Percentiles rank a stretch among this genome's conserved stretches.
phyloP scores from a whole-genome alignment of 2,113 vertebrate species.

The Anthoscopus minutus region DNA sequence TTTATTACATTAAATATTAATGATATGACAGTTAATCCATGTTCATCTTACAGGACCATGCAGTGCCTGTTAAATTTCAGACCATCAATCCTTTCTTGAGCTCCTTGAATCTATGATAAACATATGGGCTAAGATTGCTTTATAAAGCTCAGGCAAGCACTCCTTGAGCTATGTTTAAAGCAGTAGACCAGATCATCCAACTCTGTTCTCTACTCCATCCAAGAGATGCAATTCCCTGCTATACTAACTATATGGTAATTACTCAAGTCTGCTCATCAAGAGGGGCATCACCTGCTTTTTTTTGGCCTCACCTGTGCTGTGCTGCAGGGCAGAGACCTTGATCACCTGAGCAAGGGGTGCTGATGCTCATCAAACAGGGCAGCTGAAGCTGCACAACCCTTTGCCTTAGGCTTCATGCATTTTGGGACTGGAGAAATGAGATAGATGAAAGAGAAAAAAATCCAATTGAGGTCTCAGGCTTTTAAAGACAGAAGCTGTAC shows the following conservation, averaged over 20 bases:
- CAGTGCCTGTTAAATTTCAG: neutral
- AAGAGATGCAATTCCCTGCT: neutral
- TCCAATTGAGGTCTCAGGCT: accelerated
- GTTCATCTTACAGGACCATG: neutral
- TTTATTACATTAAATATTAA: slow-evolving; percentile 25
- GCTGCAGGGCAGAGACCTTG: neutral
- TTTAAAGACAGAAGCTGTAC: neutral
- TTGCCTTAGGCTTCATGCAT: neutral
- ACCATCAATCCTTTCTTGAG: neutral
- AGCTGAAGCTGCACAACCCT: neutral
- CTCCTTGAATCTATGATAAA: neutral
- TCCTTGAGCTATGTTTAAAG: neutral
- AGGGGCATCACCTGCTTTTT: neutral
- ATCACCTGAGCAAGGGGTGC: neutral
- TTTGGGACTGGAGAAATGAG: neutral
- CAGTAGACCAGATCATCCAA: neutral
- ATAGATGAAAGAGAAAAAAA: neutral
- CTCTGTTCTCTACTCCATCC: neutral
- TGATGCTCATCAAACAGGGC: neutral
- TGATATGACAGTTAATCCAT: neutral
- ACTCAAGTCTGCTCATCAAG: accelerated
- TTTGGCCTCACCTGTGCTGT: neutral
- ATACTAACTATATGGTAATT: neutral
- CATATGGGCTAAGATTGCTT: neutral
- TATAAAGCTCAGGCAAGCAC: neutral